These are phyloP conservation scores for Drosophila simulans DNA, from an alignment of 1,140 invertebrate species.

Conservation along the genomic window DNA sequence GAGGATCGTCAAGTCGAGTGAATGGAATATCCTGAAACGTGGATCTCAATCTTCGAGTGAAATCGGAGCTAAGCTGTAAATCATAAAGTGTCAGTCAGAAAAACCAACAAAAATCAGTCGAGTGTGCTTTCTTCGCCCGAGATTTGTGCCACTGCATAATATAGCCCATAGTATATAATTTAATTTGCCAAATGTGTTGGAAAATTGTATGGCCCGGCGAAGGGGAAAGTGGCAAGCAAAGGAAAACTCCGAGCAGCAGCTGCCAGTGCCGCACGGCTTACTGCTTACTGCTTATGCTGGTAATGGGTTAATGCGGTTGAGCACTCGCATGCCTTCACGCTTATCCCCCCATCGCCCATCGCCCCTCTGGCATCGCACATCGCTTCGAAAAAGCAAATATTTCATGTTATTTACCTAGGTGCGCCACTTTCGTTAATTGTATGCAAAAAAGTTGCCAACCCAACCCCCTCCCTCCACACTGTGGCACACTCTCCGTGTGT, in stretches of 20 bases:
- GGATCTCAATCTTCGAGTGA: slow-evolving; percentile 16
- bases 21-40: slow-evolving; percentile 27
- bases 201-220: slow-evolving; percentile 74
- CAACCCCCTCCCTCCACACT: slow-evolving; percentile 7
- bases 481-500: slow-evolving; percentile 14
- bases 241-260: slow-evolving; percentile 47
- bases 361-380: slow-evolving; percentile 2
- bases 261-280: slow-evolving; percentile 21
- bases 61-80: slow-evolving; percentile 51
- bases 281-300: slow-evolving; percentile 69
- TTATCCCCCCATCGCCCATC: slow-evolving; percentile 5
- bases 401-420: slow-evolving; percentile 69
- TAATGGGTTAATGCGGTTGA: slow-evolving; percentile 81
- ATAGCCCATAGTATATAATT: slow-evolving; percentile 56
- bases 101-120: slow-evolving; percentile 49
- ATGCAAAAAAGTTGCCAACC: slow-evolving; percentile 81
- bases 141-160: slow-evolving; percentile 50
- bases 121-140: slow-evolving; percentile 64
- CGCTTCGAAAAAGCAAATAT: slow-evolving; percentile 40
- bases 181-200: slow-evolving; percentile 81
- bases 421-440: slow-evolving; percentile 81
- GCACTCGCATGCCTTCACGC: slow-evolving; percentile 43
- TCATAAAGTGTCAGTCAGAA: slow-evolving; percentile 74
- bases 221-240: slow-evolving; percentile 31
- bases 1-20: slow-evolving; percentile 36